Conservation (phyloP, 2,888 invertebrate genomes). For the Cosmopolites sordidus region DNA sequence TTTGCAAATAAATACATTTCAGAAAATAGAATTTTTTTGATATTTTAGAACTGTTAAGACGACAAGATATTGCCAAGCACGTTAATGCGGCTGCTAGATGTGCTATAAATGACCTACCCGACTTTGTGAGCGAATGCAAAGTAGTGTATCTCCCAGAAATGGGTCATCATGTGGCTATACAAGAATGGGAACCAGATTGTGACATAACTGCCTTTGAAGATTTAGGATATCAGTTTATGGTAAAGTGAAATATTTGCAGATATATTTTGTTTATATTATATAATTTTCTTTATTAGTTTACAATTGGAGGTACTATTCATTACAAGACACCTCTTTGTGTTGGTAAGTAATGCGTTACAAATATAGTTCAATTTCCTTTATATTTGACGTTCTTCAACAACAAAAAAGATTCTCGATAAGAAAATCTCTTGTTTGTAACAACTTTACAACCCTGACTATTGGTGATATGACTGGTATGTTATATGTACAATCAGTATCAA, state of each 20-base stretch:
- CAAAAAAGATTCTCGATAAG: too few species aligned
- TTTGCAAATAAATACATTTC: too few species aligned
- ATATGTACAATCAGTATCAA: too few species aligned
- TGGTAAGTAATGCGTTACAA: constrained; percentile 40
- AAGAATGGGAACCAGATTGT: constrained; percentile 58
- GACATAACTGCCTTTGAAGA: constrained; percentile 56
- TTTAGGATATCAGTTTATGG: constrained; percentile 69
- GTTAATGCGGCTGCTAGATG: constrained; percentile 68
- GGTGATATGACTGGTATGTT: too few species aligned
- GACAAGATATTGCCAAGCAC: constrained; percentile 65
- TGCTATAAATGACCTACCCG: constrained; percentile 64
- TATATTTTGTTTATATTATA: background rate
- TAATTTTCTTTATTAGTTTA: constrained; percentile 44
- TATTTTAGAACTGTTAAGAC: constrained; percentile 65
- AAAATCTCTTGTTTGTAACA: too few species aligned
- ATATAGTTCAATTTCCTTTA: background rate
- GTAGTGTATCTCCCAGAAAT: constrained; percentile 71
- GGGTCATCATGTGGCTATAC: constrained; percentile 75
- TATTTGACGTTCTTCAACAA: too few species aligned
- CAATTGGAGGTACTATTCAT: constrained; percentile 40
- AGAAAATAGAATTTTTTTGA: background rate
- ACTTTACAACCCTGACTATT: too few species aligned
- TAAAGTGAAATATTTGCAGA: constrained; percentile 38
- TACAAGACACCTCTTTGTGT: constrained; percentile 47
- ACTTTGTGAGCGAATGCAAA: constrained; percentile 62